Evolutionary conservation across 2,113 vertebrate species (phyloP).

Genomic region (Grantiella picta): DNA sequence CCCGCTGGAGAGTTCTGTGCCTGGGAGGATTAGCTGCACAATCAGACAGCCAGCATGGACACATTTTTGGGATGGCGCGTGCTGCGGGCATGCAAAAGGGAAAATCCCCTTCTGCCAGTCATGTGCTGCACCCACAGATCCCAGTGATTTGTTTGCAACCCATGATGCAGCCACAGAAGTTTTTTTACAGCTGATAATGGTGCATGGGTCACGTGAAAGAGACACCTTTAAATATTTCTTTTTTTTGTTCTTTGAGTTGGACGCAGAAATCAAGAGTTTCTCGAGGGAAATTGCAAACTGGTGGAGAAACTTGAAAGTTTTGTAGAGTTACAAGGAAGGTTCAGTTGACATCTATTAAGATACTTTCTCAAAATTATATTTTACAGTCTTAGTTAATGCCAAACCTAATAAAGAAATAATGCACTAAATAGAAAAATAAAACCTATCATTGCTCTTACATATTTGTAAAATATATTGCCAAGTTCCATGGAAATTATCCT

Average conservation of each 20-base stretch:
- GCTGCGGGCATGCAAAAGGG: background rate
- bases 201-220: background rate
- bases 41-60: constrained; percentile 54
- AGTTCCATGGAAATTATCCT: background rate
- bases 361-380: background rate
- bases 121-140: background rate
- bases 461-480: background rate
- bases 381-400: background rate
- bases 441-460: background rate
- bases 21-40: constrained; percentile 40
- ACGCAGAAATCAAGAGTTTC: background rate
- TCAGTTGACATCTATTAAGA: background rate
- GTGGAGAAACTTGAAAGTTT: background rate
- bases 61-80: constrained; percentile 42
- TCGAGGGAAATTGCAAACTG: background rate
- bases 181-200: background rate
- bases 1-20: background rate
- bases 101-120: background rate
- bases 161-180: background rate
- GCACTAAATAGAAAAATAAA: background rate
- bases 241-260: background rate
- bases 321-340: background rate
- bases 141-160: background rate
- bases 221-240: background rate
- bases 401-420: background rate